Evolutionary conservation across 2,888 invertebrate genomes (phyloP), one percentile per base, ranked within the genome.

Genomic region (Spatulosminthurus flaviceps): DNA sequence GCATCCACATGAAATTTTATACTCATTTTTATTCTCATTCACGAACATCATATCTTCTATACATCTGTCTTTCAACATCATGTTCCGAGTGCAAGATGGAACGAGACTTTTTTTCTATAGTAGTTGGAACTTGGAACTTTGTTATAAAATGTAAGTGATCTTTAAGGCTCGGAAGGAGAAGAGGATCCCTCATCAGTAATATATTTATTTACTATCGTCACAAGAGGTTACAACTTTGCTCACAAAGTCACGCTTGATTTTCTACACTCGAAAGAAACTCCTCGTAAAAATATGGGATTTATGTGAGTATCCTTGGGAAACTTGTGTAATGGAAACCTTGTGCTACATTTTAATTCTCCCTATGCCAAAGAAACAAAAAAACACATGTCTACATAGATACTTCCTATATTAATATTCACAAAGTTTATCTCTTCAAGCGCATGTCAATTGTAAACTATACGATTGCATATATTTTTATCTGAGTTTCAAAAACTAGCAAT

Each of bases 261-360:
- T 51, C 51, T 51, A 51, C 51, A 51, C 51, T 51, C 51, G 51
- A 51, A n/a, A 16, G n/a, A n/a, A 51, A 51, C 9, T 2, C 51
- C 9, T 51, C 51, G n/a, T 51, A 51, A 26, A 64, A 64, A 21
- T n/a, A n/a, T n/a, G n/a, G n/a, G 60, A 60, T 19, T 13, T 13
- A 60, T 16, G n/a, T n/a, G n/a, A 60, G 64, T 64, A 51, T 51
- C 24, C 64, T 64, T 64, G 64, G 24, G 64, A 64, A 64, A 64
- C 24, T 51, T 51, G n/a, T 16, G n/a, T 19, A n/a, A 51, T 13
- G 24, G 11, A 26, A 64, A 64, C 64, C 64, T 64, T 64, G 64
- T 64, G 22, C 64, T 26, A 64, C 64, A 64, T 64, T 64, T 24
- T 21, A 64, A n/a, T 64, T 22, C 51, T 51, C n/a, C n/a, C n/a